These are phyloP conservation scores for Typhlichthys subterraneus DNA, from an alignment of 2,797 vertebrate species.

Conservation along the genomic window DNA sequence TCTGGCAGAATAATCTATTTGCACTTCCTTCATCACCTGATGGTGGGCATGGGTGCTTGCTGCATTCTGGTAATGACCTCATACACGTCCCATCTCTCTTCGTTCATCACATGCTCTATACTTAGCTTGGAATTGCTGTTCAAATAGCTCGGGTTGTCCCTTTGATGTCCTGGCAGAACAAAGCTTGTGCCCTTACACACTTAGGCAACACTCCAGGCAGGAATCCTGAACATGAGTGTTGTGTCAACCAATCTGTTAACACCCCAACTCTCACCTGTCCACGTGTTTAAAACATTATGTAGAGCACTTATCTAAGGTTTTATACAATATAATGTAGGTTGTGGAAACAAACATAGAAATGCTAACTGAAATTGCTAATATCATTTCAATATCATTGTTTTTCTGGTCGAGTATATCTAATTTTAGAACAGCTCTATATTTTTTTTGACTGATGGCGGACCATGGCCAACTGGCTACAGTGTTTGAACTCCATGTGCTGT, in stretches of 20 bases:
- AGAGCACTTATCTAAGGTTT: slow-evolving; percentile 26
- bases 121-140: slow-evolving; percentile 74
- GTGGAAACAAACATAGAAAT: background rate
- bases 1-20: slow-evolving; percentile 53
- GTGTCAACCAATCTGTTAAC: slow-evolving; percentile 79
- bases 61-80: slow-evolving; percentile 73
- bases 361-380: background rate
- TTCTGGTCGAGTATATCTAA: background rate
- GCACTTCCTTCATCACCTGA: slow-evolving; percentile 73
- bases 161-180: slow-evolving; percentile 79
- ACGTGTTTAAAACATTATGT: slow-evolving; percentile 44
- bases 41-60: slow-evolving; percentile 51
- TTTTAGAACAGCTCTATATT: slow-evolving; percentile 6
- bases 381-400: background rate
- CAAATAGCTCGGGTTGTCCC: slow-evolving; percentile 63
- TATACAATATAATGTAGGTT: background rate
- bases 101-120: slow-evolving; percentile 77
- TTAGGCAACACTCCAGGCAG: slow-evolving; percentile 71
- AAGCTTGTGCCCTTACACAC: slow-evolving; percentile 74
- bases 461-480: slow-evolving; percentile 23
- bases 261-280: slow-evolving; percentile 49
- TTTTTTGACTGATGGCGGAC: slow-evolving; percentile 17
- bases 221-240: slow-evolving; percentile 73
- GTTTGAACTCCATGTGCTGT: slow-evolving; percentile 39
- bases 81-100: slow-evolving; percentile 67